Base-by-base conservation (phyloP, 2,888 invertebrate species). In the Oxyscelio sp. region DNA sequence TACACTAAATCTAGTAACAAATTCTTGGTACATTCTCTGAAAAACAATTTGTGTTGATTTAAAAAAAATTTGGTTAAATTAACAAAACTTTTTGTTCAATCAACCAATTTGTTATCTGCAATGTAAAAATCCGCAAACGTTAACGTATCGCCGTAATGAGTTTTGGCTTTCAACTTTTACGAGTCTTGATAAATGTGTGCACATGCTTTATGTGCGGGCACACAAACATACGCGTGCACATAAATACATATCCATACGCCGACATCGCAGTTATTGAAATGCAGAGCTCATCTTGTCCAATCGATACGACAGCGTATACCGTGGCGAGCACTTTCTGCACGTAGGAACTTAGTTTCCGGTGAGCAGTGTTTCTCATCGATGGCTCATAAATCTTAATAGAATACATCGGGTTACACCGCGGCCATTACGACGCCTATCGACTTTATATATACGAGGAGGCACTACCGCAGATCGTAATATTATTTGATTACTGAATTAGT, bases 311-410 rank as follows among this genome's bases (percentile, higher is more conserved):
- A 77, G 82, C 85, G 80, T 78, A 84, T 74, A 73, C 65, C 50
- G 65, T 54, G 65, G 85, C 87, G 83, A 83, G 79, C 87, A 85
- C 87, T 90, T 87, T 83, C 87, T 83, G 80, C 87, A 85, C 87
- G 88, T 85, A 88, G 87, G 85, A 77, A 87, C 89, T 88, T 87
- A 90, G 90, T 92, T 90, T 92, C 89, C 89, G 89, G 86, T 86
- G 87, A 82, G 86, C 92, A 91, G 91, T 90, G 91, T 89, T 89
- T 91, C 91, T 90, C 91, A 91, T 90, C 87, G 87, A 83, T 85
- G 86, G 85, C 86, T 90, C 90, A 85, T 91, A 91, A 92, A 92
- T 91, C 89, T 92, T 89, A 87, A 88, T 88, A 82, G 87, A 89
- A 90, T 71, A 86, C 80, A 70, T 61, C 43, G 75, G 71, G 83